Conservation (phyloP, 2,888 invertebrate genomes). For the Mylabris sibirica region DNA sequence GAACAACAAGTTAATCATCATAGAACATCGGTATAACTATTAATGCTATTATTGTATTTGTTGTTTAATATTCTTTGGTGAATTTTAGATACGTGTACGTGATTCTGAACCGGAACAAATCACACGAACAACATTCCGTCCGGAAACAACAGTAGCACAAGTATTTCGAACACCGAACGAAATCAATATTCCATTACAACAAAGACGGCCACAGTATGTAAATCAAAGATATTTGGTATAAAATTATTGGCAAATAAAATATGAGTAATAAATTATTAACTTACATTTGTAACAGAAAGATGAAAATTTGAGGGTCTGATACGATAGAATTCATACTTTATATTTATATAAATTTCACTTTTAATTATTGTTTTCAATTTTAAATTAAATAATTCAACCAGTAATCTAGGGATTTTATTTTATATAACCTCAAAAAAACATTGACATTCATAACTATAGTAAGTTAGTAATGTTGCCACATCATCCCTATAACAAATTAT, state of each 20-base stretch:
- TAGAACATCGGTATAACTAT: slow-evolving; percentile 53
- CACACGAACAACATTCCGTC: slow-evolving; percentile 59
- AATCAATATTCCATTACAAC: slow-evolving; percentile 84
- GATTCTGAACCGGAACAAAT: slow-evolving; percentile 44
- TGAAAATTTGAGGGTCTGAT: no score
- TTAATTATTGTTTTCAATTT: no score
- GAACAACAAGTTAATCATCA: slow-evolving; percentile 58
- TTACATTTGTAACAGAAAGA: neutral
- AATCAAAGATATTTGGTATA: slow-evolving; percentile 23
- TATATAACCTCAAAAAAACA: no score
- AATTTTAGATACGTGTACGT: slow-evolving; percentile 41
- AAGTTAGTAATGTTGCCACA: no score
- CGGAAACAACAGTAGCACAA: slow-evolving; percentile 67
- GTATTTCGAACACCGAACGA: slow-evolving; percentile 87
- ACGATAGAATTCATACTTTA: neutral
- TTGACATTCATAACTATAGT: no score
- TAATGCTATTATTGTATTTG: neutral
- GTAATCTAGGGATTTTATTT: no score
- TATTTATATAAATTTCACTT: no score
- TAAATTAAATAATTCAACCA: no score
- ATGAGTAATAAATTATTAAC: neutral
- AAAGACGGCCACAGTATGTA: slow-evolving; percentile 72
- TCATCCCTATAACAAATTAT: no score
- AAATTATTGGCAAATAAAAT: neutral
- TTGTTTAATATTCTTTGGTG: neutral